These are phyloP conservation scores for Polydesmus complanatus DNA, from an alignment of 2,888 invertebrate genomes.

Conservation along the genomic window DNA sequence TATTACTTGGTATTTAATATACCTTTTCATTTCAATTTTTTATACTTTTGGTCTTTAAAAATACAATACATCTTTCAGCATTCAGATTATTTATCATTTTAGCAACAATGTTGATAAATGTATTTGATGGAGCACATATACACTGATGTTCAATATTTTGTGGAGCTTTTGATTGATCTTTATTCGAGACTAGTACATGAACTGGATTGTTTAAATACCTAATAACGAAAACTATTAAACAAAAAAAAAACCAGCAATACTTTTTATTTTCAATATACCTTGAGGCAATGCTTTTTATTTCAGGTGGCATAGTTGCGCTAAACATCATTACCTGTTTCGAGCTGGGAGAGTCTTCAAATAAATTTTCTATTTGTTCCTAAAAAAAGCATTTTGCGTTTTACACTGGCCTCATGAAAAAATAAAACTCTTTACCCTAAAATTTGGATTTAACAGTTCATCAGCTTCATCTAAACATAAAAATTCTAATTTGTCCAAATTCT, in stretches of 20 bases:
- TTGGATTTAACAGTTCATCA: slow-evolving; percentile 12
- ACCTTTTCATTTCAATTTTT: no score
- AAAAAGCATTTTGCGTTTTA: neutral
- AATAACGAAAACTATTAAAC: neutral
- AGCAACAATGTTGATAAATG: slow-evolving; percentile 4
- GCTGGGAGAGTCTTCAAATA: slow-evolving; percentile 3
- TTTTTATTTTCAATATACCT: slow-evolving; percentile 3
- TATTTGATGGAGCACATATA: neutral
- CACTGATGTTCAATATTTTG: slow-evolving; percentile 14
- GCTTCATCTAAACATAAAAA: slow-evolving; percentile 16
- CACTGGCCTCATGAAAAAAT: neutral
- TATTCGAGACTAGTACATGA: slow-evolving; percentile 6
- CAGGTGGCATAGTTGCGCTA: slow-evolving; percentile 12
- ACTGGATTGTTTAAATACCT: slow-evolving; percentile 11
- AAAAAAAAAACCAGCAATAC: neutral
- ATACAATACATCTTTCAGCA: slow-evolving; percentile 10
- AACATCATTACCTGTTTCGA: slow-evolving; percentile 12
- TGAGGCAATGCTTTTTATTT: slow-evolving; percentile 6
- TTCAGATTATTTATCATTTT: slow-evolving; percentile 1
- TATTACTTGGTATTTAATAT: no score
- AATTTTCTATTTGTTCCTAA: slow-evolving; percentile 12
- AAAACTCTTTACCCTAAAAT: slow-evolving; percentile 13
- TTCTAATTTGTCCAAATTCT: slow-evolving; percentile 8
- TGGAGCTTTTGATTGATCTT: slow-evolving; percentile 5
- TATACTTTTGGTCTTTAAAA: slow-evolving; percentile 10